Evolutionary conservation across 2,113 vertebrate species (phyloP).

Genomic region (Brevimyrus niger): DNA sequence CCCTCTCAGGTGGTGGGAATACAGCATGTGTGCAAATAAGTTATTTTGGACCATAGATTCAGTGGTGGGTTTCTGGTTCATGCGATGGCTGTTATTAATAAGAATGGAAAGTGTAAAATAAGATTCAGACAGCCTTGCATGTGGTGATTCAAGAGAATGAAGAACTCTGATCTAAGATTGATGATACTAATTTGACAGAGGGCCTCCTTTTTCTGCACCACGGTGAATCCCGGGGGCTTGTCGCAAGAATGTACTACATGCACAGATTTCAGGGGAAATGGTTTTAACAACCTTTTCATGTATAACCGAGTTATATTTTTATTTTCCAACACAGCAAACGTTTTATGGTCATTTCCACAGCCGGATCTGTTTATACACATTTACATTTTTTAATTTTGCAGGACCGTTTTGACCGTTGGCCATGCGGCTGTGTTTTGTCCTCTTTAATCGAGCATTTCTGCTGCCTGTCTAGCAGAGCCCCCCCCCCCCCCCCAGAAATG

Average conservation of each 20-base stretch:
- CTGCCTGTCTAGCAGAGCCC: not conserved
- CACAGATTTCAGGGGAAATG: not conserved
- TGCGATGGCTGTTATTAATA: not conserved
- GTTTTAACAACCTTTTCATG: not conserved
- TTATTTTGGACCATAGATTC: not conserved
- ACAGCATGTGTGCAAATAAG: not conserved
- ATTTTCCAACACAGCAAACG: not conserved
- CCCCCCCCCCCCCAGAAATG: slow-evolving; percentile 12
- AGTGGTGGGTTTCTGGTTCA: not conserved
- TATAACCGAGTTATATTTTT: not conserved
- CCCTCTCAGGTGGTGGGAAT: not conserved
- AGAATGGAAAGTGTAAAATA: not conserved
- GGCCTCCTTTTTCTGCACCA: not conserved
- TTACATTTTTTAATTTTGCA: not conserved
- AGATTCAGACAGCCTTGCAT: not conserved
- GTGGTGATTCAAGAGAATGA: not conserved
- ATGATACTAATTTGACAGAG: not conserved
- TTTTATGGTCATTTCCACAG: not conserved
- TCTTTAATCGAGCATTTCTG: not conserved
- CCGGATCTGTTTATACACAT: not conserved
- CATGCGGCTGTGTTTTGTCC: no score
- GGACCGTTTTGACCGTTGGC: no score
- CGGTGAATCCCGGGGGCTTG: not conserved
- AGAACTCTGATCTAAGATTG: not conserved
- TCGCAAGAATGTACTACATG: not conserved